Evolutionary conservation across 2,113 vertebrate genomes (phyloP).

Genomic region (Gadus chalcogrammus): DNA sequence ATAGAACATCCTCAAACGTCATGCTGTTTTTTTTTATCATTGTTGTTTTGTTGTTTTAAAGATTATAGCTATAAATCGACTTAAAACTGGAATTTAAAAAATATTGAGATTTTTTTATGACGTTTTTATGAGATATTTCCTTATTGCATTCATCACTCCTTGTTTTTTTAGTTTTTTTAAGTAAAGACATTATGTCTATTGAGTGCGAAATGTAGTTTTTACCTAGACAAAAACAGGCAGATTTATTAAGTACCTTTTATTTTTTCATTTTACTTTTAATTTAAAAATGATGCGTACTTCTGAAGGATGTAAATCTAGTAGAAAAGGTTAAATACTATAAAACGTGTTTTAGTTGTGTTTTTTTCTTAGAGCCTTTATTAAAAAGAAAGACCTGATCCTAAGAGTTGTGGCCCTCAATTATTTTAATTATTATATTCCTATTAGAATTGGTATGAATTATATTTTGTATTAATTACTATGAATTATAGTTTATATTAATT

Average conservation of each 20-base stretch:
- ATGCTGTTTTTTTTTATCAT: conserved; percentile 32
- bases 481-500: no score
- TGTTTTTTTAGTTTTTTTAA: no score
- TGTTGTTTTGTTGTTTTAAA: conserved; percentile 22
- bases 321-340: conserved; percentile 27
- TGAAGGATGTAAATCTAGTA: conserved; percentile 56
- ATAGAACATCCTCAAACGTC: conserved; percentile 35
- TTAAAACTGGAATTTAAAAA: conserved; percentile 66
- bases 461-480: conserved; percentile 14
- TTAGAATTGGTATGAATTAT: neutral
- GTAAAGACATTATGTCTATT: no score
- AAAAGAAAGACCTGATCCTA: conserved; percentile 41
- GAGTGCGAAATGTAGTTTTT: no score
- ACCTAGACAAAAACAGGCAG: no score
- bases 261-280: conserved; percentile 27
- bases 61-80: conserved; percentile 20
- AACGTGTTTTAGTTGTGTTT: conserved; percentile 26
- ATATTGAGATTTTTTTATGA: no score
- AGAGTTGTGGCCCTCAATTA: conserved; percentile 27
- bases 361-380: conserved; percentile 48
- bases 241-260: no score
- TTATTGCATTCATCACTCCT: no score
- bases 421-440: conserved; percentile 9
- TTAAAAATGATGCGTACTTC: conserved; percentile 30
- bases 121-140: no score